These are phyloP conservation scores for Erethizon dorsatum DNA, from an alignment of 2,797 vertebrate genomes.

Conservation along the genomic window DNA sequence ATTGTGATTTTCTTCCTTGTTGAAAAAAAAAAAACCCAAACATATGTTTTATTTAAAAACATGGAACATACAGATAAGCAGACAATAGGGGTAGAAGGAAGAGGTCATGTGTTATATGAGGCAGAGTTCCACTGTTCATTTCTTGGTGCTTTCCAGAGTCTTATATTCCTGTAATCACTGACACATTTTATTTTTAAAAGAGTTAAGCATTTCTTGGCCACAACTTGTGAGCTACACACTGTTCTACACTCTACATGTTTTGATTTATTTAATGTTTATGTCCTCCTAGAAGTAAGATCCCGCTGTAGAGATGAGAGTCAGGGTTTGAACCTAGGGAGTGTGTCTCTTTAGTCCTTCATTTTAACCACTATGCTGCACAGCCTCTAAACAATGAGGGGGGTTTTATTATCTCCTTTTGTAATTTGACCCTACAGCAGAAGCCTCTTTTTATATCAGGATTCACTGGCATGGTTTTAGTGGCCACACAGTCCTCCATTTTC, in stretches of 20 bases:
- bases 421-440: background rate
- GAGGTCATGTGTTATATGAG: background rate
- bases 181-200: constrained; percentile 30
- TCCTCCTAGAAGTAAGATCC: background rate
- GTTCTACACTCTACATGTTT: background rate
- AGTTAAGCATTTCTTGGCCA: background rate
- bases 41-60: constrained; percentile 34
- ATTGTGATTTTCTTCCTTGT: constrained; percentile 39
- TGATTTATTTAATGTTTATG: background rate
- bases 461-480: background rate
- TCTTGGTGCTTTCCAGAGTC: background rate
- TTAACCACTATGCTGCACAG: background rate
- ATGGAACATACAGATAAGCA: constrained; percentile 1
- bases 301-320: background rate
- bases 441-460: background rate
- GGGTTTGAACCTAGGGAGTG: background rate
- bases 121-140: background rate
- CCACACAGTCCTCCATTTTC: background rate
- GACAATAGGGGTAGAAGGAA: background rate
- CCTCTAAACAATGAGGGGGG: background rate
- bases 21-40: background rate
- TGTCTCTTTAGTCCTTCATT: background rate
- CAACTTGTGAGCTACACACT: background rate
- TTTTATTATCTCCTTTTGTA: constrained; percentile 12
- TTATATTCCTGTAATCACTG: background rate